These are phyloP conservation scores for Butorides virescens DNA, from an alignment of 2,113 vertebrate species.

Conservation along the genomic window DNA sequence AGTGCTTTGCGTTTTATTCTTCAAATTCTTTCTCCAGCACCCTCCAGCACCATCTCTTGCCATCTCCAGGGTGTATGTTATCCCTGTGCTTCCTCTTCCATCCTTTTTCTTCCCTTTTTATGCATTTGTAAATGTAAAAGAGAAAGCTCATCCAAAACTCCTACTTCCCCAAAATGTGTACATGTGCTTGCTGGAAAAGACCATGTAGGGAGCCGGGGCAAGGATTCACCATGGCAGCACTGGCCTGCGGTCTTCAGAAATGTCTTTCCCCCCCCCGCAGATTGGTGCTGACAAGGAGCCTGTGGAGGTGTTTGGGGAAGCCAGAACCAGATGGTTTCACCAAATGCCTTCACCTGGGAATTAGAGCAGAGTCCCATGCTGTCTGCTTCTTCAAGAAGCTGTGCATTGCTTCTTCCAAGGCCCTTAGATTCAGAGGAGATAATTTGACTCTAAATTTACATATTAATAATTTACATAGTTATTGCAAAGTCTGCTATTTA, in stretches of 20 bases:
- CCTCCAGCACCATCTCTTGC: not conserved
- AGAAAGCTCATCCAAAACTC: not conserved
- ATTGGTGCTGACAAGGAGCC: not conserved
- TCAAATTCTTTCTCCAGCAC: not conserved
- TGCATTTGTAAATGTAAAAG: accelerated
- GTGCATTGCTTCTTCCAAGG: not conserved
- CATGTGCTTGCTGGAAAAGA: not conserved
- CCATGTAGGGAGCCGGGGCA: not conserved
- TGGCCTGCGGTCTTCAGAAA: not conserved
- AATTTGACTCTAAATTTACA: conserved; percentile 58
- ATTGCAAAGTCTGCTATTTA: conserved; percentile 61
- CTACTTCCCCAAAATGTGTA: not conserved
- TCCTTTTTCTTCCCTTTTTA: not conserved
- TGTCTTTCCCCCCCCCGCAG: not conserved
- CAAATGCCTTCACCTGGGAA: not conserved
- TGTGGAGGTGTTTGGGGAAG: not conserved
- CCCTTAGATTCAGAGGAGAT: conserved; percentile 48
- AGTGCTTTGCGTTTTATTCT: not conserved
- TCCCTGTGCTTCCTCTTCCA: not conserved
- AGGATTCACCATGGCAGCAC: not conserved
- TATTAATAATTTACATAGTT: conserved; percentile 68
- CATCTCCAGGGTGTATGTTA: not conserved
- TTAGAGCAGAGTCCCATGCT: not conserved
- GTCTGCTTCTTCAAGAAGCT: not conserved
- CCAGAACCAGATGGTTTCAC: not conserved